Evolutionary conservation across 1,140 invertebrate species (phyloP).

Genomic region (Pollicipes pollicipes): DNA sequence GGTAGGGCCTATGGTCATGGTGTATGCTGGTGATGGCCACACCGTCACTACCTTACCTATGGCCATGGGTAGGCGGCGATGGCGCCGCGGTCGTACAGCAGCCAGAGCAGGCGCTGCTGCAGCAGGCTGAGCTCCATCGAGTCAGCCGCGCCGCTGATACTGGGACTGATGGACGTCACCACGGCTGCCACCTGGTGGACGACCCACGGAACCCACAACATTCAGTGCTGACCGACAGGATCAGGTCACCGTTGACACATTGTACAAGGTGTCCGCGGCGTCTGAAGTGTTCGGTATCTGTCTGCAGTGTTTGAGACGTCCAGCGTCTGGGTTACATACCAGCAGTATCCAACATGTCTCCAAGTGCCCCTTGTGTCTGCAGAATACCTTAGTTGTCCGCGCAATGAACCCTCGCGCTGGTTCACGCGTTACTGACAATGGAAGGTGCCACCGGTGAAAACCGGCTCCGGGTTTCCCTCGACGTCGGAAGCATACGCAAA

Average conservation of each 20-base stretch:
- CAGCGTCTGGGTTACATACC: too few relatives aligned
- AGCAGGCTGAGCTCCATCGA: conserved; percentile 71
- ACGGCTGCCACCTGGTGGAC: conserved; percentile 48
- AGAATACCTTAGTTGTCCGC: too few relatives aligned
- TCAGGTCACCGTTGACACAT: neutral
- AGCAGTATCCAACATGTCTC: too few relatives aligned
- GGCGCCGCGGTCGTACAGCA: conserved; percentile 51
- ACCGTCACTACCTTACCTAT: conserved; percentile 36
- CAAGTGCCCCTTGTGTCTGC: too few relatives aligned
- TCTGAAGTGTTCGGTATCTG: neutral
- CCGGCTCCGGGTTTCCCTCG: too few relatives aligned
- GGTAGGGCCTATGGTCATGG: neutral
- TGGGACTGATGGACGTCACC: conserved; percentile 84
- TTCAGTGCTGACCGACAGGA: neutral
- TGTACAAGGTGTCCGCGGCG: conserved; percentile 2
- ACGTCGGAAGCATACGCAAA: too few relatives aligned
- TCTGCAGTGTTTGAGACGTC: too few relatives aligned
- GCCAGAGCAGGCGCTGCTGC: conserved; percentile 77
- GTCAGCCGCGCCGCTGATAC: conserved; percentile 67
- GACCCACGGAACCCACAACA: conserved; percentile 4
- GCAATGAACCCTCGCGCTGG: too few relatives aligned
- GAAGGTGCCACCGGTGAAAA: too few relatives aligned
- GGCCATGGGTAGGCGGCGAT: conserved; percentile 71
- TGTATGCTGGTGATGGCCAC: conserved; percentile 4
- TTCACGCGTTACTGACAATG: too few relatives aligned